Base-by-base conservation (phyloP, 1,140 invertebrate species). In the Zaprionus vittiger region DNA sequence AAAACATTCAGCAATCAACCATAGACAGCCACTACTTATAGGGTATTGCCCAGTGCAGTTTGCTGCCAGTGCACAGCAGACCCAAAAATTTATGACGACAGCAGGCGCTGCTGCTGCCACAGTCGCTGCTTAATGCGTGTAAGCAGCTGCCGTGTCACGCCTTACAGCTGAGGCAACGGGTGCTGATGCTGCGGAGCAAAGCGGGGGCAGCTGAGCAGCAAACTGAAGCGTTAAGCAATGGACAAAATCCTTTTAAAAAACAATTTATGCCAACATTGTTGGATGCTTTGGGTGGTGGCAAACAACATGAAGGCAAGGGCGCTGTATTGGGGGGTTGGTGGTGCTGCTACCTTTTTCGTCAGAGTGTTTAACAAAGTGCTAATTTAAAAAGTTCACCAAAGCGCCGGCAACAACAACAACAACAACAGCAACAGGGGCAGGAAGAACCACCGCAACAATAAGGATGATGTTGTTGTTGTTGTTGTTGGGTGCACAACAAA, bases 321-420 rank as follows among this genome's bases (percentile, higher is more conserved):
- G 14, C 14, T 5, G 37, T 4, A 3, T 26, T 24, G 28, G 26
- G 52, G 41, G 28, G 28, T 37, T 55, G 62, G 26, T 22, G 34
- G 14, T 75, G 55, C 52, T 76, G 74, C 73, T 86, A 80, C 77
- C 77, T 87, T 87, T 87, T 87, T 91, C 87, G 83, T 84, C 83
- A 87, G 83, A 83, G 87, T 87, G 81, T 87, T 91, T 91, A 91
- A 91, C 87, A 91, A 91, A 91, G 87, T 91, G 87, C 87, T 91
- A 91, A 91, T 91, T 91, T 91, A 91, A 91, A 91, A 91, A 91
- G 87, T 91, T 91, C 76, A 71, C 47, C 65, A 78, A 70, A 70
- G 76, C 72, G 70, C 28, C 38, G 57, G 60, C 64, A 60, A 61
- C 69, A 73, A 62, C 70, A 80, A 62, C 70, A 80, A 68, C 77